Conservation (phyloP, 2,113 vertebrate species). For the Colistium nudipinnis region DNA sequence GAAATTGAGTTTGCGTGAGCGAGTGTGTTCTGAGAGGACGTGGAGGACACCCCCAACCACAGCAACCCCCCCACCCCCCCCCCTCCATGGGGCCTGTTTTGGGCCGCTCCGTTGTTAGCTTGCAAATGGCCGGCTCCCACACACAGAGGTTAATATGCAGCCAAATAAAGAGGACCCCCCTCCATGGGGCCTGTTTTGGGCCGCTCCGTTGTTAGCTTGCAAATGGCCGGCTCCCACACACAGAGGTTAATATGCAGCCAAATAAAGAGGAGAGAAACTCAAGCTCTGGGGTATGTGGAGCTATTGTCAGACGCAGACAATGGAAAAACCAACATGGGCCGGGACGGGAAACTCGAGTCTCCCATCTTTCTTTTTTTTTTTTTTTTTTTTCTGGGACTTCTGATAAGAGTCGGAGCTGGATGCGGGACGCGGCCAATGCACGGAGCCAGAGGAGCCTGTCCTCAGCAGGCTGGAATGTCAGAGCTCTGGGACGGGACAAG, state of each 20-base stretch:
- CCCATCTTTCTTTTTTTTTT: constrained; percentile 92
- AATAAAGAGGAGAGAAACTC: constrained; percentile 87
- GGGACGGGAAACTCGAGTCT: constrained; percentile 91
- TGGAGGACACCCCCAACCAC: too few species aligned
- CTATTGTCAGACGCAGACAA: constrained; percentile 86
- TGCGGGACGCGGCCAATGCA: too few species aligned
- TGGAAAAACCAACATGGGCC: constrained; percentile 87
- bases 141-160: constrained; percentile 82
- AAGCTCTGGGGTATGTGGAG: constrained; percentile 86
- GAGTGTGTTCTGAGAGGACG: too few species aligned
- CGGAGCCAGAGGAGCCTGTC: constrained; percentile 85
- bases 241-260: constrained; percentile 81
- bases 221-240: constrained; percentile 82
- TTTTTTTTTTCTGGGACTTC: too few species aligned
- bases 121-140: constrained; percentile 81
- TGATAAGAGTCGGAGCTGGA: constrained; percentile 89
- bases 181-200: constrained; percentile 83
- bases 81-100: constrained; percentile 81
- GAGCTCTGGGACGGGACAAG: constrained; percentile 70
- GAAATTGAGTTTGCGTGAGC: too few species aligned
- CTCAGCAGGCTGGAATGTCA: constrained; percentile 83
- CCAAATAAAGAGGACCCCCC: constrained; percentile 82
- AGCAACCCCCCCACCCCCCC: constrained; percentile 50
- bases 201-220: constrained; percentile 78
- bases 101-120: constrained; percentile 79